Base-by-base conservation (phyloP, 53 echinoderm and acorn worm species). In the Holothuria scabra region DNA sequence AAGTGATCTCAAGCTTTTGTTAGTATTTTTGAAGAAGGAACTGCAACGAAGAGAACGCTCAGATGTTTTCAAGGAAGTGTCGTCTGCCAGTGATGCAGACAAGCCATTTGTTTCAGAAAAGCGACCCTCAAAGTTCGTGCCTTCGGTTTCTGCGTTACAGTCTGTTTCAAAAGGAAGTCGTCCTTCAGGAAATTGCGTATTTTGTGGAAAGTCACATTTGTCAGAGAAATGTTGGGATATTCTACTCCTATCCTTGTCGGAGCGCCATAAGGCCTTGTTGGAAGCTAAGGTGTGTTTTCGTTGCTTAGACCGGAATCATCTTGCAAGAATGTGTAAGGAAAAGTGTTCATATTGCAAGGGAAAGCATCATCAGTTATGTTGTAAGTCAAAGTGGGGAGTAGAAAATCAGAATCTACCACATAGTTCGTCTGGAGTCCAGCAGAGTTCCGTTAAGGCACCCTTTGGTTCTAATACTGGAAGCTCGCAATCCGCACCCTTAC, bases 281-380 rank as follows among this genome's bases (percentile, higher is more conserved):
- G 41, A 33, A 71, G 72, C 44, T 37, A 37, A 71, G 22, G 72
- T 71, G n/a, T 71, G 72, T 71, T 71, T 71, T 46, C 72, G 72
- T 71, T 71, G 72, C 22, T 10, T 71, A 41, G 44, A 46, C 6
- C 46, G 72, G 46, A 46, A 46, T 41, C 72, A 71, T 46, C 72
- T 71, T 33, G 72, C 72, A 41, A 71, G 44, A 46, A 71, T 46
- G 72, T 71, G 72, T 71, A 71, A 71, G 41, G 72, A 41, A 14
- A 71, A 37, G 46, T 29, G 29, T 62, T 26, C 29, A 20, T 62
- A 26, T 48, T 48, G 48, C 12, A 48, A 48, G 48, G 48, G 48
- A 48, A 48, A 48, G 48, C 12, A 13, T 48, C 48, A 48, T 12
- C 63, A 62, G 63, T 62, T 62, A 20, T 62, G 63, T 62, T 62